These are phyloP conservation scores for Leiothrix lutea DNA, from an alignment of 2,113 vertebrate species.

Conservation along the genomic window DNA sequence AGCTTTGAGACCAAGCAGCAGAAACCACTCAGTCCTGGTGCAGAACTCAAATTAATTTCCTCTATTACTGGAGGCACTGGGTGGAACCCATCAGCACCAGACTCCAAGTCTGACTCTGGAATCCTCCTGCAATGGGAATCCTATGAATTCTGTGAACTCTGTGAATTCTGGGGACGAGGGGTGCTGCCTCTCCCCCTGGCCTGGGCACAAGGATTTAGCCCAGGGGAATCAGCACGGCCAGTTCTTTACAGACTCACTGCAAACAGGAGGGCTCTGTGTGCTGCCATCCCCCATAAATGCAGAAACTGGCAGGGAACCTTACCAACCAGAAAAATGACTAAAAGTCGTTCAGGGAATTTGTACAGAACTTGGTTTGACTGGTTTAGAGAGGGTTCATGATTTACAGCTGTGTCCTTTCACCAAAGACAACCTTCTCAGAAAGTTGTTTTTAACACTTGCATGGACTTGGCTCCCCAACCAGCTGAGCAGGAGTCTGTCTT, in stretches of 20 bases:
- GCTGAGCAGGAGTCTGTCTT: neutral
- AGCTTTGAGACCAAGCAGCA: neutral
- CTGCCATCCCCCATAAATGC: neutral
- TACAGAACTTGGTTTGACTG: neutral
- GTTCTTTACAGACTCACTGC: neutral
- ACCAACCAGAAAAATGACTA: neutral
- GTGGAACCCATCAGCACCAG: neutral
- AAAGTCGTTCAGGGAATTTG: neutral
- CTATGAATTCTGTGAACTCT: too few species aligned
- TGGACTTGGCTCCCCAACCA: too few species aligned
- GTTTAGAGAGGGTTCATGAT: neutral
- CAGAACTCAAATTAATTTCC: neutral
- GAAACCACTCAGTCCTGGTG: neutral
- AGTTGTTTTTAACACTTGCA: neutral
- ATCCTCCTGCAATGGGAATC: neutral
- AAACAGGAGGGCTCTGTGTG: neutral
- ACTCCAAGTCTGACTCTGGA: neutral
- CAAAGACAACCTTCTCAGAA: neutral
- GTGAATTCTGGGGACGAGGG: neutral
- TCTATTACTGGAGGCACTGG: neutral
- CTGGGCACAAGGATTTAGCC: neutral
- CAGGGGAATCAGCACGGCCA: fast-evolving
- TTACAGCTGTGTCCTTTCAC: neutral
- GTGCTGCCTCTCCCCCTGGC: neutral
- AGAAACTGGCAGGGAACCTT: neutral